Conservation (phyloP, 2,797 vertebrate species). For the Rhinichthys osculus region DNA sequence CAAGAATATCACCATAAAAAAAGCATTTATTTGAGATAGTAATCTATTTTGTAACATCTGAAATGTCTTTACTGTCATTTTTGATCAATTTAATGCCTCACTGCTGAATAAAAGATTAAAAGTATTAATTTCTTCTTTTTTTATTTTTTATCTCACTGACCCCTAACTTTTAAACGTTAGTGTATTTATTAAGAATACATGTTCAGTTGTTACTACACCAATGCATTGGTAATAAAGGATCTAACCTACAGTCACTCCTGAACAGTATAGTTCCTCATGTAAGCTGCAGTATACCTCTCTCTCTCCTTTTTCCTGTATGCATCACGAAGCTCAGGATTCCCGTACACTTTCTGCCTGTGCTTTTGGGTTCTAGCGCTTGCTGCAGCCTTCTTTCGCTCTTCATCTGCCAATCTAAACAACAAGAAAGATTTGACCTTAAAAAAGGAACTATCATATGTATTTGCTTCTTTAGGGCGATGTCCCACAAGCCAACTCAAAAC, state of each 20-base stretch:
- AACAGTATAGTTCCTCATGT: not conserved
- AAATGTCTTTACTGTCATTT: not conserved
- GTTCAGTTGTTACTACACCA: not conserved
- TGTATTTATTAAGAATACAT: not conserved
- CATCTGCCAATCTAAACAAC: conserved; percentile 20
- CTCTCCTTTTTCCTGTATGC: conserved; percentile 49
- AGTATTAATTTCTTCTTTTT: not conserved
- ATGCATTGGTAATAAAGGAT: not conserved
- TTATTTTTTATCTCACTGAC: not conserved
- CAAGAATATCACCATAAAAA: not conserved
- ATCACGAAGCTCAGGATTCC: conserved; percentile 49
- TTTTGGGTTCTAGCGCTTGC: conserved; percentile 44
- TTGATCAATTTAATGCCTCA: not conserved
- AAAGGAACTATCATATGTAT: not conserved
- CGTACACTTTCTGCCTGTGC: conserved; percentile 45
- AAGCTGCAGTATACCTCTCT: conserved; percentile 40
- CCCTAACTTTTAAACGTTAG: not conserved
- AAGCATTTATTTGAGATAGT: not conserved
- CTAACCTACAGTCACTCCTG: not conserved
- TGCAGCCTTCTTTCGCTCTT: conserved; percentile 38
- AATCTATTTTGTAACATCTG: not conserved
- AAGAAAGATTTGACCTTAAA: conserved; percentile 9
- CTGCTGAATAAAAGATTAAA: not conserved
- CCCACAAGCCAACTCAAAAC: not conserved
- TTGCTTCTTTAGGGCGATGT: not conserved